These are phyloP conservation scores for Philereme transversata DNA, from an alignment of 2,888 invertebrate species.

Conservation along the genomic window DNA sequence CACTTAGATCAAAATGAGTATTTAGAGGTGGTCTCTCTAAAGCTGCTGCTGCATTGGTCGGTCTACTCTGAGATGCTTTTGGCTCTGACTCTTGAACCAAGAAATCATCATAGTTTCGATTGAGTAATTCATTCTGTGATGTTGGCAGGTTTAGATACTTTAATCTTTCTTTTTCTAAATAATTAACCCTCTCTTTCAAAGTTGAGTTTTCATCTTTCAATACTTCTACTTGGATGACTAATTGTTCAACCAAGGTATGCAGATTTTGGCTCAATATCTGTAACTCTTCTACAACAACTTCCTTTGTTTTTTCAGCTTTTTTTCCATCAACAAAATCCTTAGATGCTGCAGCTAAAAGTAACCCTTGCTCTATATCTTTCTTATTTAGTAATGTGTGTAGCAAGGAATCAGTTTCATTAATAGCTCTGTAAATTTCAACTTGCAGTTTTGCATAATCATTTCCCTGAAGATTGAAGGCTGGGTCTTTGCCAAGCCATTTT, in stretches of 20 bases:
- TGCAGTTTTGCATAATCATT: slow-evolving; percentile 77
- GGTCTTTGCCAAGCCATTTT: slow-evolving; percentile 68
- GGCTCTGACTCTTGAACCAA: slow-evolving; percentile 34
- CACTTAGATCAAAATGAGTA: slow-evolving; percentile 68
- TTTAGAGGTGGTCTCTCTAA: slow-evolving; percentile 48
- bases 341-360: slow-evolving; percentile 42
- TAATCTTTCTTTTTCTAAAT: slow-evolving; percentile 82
- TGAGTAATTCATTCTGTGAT: slow-evolving; percentile 50
- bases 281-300: slow-evolving; percentile 87
- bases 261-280: slow-evolving; percentile 86
- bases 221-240: slow-evolving; percentile 86
- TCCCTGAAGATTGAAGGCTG: slow-evolving; percentile 60
- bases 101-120: slow-evolving; percentile 32
- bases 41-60: slow-evolving; percentile 37
- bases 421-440: slow-evolving; percentile 85
- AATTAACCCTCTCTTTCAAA: slow-evolving; percentile 82
- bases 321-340: slow-evolving; percentile 64
- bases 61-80: slow-evolving; percentile 40
- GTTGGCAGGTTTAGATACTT: slow-evolving; percentile 67
- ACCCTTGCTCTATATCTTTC: slow-evolving; percentile 50
- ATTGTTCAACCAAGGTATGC: slow-evolving; percentile 78
- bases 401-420: slow-evolving; percentile 87
- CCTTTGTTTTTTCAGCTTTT: slow-evolving; percentile 85
- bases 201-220: slow-evolving; percentile 85
- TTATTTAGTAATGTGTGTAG: slow-evolving; percentile 69